Evolutionary conservation across 2,113 vertebrate genomes (phyloP).

Genomic region (Acanthochromis polyacanthus): DNA sequence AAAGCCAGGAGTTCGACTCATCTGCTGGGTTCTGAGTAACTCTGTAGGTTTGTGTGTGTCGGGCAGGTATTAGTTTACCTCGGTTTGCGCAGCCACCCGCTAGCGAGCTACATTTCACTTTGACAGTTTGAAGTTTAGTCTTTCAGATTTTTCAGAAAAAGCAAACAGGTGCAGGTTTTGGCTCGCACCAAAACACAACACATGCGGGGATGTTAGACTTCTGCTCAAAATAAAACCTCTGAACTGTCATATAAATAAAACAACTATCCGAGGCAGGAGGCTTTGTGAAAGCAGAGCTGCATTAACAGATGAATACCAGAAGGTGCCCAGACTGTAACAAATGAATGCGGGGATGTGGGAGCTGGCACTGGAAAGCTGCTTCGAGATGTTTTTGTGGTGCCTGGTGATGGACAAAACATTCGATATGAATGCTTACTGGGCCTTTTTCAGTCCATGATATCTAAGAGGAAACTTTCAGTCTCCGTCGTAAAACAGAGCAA

Average conservation of each 20-base stretch:
- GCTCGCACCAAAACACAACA: conserved; percentile 24
- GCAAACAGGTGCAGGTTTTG: conserved; percentile 65
- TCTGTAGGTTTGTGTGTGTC: conserved; percentile 21
- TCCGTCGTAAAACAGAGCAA: background rate
- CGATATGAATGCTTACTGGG: background rate
- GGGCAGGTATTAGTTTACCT: conserved; percentile 34
- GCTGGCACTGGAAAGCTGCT: background rate
- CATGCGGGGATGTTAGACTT: conserved; percentile 7
- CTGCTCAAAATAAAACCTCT: conserved; percentile 29
- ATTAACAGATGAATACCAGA: conserved; percentile 12
- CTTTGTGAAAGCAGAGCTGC: conserved; percentile 27
- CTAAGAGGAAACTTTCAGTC: background rate
- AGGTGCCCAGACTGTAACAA: conserved; percentile 14
- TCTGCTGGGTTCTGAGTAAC: conserved; percentile 23
- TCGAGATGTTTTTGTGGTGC: conserved; percentile 5
- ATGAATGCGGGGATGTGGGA: conserved; percentile 1
- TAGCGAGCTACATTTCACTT: conserved; percentile 43
- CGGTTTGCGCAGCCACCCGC: conserved; percentile 17
- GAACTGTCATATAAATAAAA: conserved; percentile 53
- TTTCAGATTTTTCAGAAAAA: conserved; percentile 39
- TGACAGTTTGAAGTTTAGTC: conserved; percentile 23
- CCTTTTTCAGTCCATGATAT: background rate
- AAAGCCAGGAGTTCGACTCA: background rate
- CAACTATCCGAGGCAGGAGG: background rate
- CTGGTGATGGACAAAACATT: conserved; percentile 17